Evolutionary conservation across 1,140 invertebrate species (phyloP).

Genomic region (Drosophila simulans): DNA sequence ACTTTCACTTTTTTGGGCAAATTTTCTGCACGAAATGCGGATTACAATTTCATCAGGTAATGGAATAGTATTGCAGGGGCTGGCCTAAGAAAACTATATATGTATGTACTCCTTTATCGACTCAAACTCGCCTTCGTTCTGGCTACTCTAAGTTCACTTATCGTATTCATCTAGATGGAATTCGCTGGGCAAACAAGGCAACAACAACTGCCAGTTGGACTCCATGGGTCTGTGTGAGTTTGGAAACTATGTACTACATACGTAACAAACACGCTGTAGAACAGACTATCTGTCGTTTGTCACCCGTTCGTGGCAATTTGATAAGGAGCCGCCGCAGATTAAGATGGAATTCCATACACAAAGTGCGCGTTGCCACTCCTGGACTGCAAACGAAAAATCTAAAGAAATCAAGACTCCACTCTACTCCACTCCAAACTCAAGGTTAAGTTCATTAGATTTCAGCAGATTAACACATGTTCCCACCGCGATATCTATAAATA

Average conservation of each 20-base stretch:
- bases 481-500: background rate
- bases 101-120: constrained; percentile 6
- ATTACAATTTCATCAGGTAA: constrained; percentile 28
- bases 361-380: constrained; percentile 26
- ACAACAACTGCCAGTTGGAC: constrained; percentile 12
- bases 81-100: background rate
- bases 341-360: constrained; percentile 43
- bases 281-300: constrained; percentile 49
- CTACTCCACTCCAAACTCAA: constrained; percentile 19
- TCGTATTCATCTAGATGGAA: constrained; percentile 47
- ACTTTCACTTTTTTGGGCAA: background rate
- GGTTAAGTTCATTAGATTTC: constrained; percentile 47
- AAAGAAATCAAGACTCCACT: constrained; percentile 48
- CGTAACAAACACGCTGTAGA: constrained; percentile 35
- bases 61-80: constrained; percentile 16
- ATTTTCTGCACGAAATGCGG: background rate
- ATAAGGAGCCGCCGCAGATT: constrained; percentile 36
- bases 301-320: constrained; percentile 22
- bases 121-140: constrained; percentile 4
- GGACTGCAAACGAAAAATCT: background rate
- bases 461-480: constrained; percentile 39
- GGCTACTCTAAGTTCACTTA: constrained; percentile 34
- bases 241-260: constrained; percentile 2
- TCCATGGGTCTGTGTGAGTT: constrained; percentile 9
- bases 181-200: constrained; percentile 39